Evolutionary conservation across 1,140 invertebrate genomes (phyloP), one percentile per base, ranked within the genome.

Genomic region (Macrosteles quadrilineatus): DNA sequence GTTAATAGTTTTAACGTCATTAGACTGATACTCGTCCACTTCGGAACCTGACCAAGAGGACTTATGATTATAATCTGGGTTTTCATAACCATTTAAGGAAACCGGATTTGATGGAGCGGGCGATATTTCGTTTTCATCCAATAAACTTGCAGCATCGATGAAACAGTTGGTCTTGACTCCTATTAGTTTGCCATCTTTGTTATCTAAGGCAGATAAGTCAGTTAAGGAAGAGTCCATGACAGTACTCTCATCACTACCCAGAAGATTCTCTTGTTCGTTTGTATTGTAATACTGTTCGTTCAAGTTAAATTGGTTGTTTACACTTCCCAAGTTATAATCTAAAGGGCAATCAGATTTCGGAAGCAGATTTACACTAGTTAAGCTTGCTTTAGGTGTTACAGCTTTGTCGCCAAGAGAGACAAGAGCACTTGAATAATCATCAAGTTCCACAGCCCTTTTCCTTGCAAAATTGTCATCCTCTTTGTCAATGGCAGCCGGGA

Each of bases 61-160:
- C 6, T 21, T 11, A 30, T 23, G 3, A n/a, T 25, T 27, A 29
- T 27, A 4, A 21, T 59, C 55, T 14, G 23, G 12, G 6, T 6
- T 6, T 27, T 59, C 55, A 59, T 27, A 11, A 11, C 25, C 55
- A 59, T 59, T 59, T 9, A 27, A 27, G 12, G 55, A 59, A 11
- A 59, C 9, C 27, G 55, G 6, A 30, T 59, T 59, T 6, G 55
- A 9, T 21, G 55, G 55, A 27, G 23, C 23, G 4, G 6, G 12
- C 67, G 36, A 30, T 66, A 74, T 75, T 59, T 87, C 85, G 45
- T 81, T 79, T 76, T 91, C 90, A 75, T 91, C 90, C 11, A 85
- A 85, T 29, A 91, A 79, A 74, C 85, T 88, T 0, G 90, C 87
- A 27, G 90, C 90, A 78, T 91, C 90, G 68, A 91, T 91, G 74